Conservation (phyloP, 2,888 invertebrate species). For the Agelastica alni region DNA sequence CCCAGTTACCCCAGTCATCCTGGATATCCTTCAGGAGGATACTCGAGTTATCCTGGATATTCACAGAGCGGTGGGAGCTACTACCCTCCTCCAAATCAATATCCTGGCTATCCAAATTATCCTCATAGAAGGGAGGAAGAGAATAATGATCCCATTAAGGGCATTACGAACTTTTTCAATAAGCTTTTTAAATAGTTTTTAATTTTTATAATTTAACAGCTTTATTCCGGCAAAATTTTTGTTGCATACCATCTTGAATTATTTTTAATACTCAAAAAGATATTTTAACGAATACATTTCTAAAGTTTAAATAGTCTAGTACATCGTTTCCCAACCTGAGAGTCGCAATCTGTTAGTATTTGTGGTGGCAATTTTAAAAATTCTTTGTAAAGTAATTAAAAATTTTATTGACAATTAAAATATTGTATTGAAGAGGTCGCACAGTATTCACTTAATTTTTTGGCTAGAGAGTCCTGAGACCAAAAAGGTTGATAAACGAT, state of each 20-base stretch:
- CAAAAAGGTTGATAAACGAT: no score
- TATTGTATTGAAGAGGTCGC: no score
- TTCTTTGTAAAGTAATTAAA: no score
- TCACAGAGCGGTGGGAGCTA: slow-evolving; percentile 21
- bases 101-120: slow-evolving; percentile 36
- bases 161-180: slow-evolving; percentile 44
- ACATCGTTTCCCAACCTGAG: no score
- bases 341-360: no score
- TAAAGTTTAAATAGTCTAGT: no score
- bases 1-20: slow-evolving; percentile 21
- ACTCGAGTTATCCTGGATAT: slow-evolving; percentile 21
- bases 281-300: no score
- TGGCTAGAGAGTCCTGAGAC: no score
- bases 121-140: slow-evolving; percentile 35
- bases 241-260: neutral
- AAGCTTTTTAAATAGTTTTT: slow-evolving; percentile 30
- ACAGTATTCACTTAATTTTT: no score
- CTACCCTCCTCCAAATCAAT: slow-evolving; percentile 27
- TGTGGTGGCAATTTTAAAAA: no score
- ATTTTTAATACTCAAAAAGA: no score
- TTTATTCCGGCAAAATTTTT: neutral
- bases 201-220: neutral
- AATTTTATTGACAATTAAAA: no score
- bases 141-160: slow-evolving; percentile 42
- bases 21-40: slow-evolving; percentile 16